Conservation (phyloP, 1,140 invertebrate genomes). For the Monomorium pharaonis region DNA sequence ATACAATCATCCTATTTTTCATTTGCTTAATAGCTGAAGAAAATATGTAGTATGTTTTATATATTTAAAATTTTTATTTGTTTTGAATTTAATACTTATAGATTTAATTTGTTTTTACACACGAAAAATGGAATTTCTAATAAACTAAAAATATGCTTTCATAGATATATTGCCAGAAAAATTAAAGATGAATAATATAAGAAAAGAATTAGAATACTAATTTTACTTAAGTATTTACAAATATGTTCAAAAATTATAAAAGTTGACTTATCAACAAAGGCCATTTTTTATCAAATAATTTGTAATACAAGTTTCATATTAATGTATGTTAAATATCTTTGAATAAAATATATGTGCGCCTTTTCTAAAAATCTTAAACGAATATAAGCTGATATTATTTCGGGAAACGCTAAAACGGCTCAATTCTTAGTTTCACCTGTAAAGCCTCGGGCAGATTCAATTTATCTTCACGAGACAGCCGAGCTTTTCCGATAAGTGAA, state of each 20-base stretch:
- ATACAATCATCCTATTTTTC: conserved; percentile 40
- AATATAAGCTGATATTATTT: neutral
- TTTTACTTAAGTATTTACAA: neutral
- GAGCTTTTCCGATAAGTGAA: conserved; percentile 43
- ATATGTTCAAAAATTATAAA: neutral
- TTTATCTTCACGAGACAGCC: neutral
- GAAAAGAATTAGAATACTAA: neutral
- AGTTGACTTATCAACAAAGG: no score
- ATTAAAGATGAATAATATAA: neutral
- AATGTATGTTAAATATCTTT: no score
- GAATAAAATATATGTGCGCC: no score
- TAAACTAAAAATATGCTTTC: neutral
- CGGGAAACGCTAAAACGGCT: neutral
- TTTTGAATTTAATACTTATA: neutral
- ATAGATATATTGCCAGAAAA: neutral
- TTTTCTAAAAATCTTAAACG: neutral
- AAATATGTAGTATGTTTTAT: neutral
- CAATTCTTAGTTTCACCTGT: neutral
- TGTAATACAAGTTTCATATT: neutral
- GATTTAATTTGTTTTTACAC: neutral
- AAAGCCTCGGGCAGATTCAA: neutral
- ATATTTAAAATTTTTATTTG: neutral
- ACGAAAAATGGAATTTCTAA: neutral
- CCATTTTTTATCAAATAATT: neutral
- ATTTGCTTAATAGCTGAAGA: neutral